phyloP scores from a whole-genome alignment of 2,888 invertebrate species.

The Idaea biselata region DNA sequence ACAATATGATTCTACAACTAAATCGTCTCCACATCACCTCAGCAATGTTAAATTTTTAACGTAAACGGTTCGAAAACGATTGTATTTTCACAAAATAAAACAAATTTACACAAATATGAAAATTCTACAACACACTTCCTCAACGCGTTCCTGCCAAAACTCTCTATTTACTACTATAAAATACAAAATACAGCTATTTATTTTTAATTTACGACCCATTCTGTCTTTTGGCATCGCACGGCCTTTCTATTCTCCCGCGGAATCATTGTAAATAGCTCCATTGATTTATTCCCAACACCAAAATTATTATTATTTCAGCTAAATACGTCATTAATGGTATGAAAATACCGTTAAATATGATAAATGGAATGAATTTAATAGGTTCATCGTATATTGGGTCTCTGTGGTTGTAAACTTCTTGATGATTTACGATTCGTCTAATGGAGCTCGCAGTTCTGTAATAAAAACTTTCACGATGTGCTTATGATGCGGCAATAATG shows the following conservation, averaged over 20 bases:
- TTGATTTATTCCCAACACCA: background rate
- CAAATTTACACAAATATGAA: no score
- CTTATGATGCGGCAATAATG: constrained; percentile 19
- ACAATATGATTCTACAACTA: no score
- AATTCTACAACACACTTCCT: no score
- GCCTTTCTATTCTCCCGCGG: background rate
- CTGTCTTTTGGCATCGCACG: background rate
- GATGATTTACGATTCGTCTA: constrained; percentile 36
- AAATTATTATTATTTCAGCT: background rate
- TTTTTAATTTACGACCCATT: background rate
- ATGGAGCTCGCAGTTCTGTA: constrained; percentile 32
- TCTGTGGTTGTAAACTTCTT: background rate
- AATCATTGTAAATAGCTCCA: background rate
- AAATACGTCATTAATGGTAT: background rate
- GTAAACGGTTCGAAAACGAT: no score
- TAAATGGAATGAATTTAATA: background rate
- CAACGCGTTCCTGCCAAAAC: no score
- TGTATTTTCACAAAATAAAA: no score
- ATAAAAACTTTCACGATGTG: constrained; percentile 31
- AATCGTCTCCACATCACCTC: no score
- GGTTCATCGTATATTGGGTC: background rate
- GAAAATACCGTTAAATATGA: background rate
- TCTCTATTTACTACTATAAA: no score
- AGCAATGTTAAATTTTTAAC: no score
- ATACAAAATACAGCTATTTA: background rate